Conservation (phyloP, 30 jellyfish, hydroid and myxozoan species). For the Cassiopea andromeda region DNA sequence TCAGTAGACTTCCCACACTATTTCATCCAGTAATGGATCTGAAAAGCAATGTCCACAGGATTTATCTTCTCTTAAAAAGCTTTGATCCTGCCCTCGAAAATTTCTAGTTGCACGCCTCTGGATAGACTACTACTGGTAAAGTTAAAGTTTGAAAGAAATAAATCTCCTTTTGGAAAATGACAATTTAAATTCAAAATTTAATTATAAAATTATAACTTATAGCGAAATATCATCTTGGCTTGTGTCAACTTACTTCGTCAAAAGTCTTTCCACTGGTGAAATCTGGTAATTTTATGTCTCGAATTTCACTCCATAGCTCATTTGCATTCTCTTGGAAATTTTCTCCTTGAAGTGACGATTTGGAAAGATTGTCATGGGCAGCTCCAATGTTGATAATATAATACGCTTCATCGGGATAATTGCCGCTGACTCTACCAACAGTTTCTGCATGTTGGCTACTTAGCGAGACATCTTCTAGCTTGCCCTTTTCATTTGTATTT, state of each 20-base stretch:
- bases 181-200: too few relatives aligned
- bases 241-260: conserved; percentile 1
- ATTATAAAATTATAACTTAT: too few relatives aligned
- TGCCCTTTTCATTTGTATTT: conserved; percentile 12
- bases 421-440: conserved; percentile 27
- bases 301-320: conserved; percentile 25
- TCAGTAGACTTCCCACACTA: too few relatives aligned
- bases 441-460: not conserved
- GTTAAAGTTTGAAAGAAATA: too few relatives aligned
- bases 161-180: too few relatives aligned
- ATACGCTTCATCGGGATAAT: conserved; percentile 17
- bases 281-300: conserved; percentile 23
- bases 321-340: conserved; percentile 25
- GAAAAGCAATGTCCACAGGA: too few relatives aligned
- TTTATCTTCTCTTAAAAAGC: too few relatives aligned
- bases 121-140: too few relatives aligned
- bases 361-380: not conserved
- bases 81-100: too few relatives aligned
- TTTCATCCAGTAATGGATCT: too few relatives aligned
- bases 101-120: too few relatives aligned
- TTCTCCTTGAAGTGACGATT: not conserved
- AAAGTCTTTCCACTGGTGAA: conserved; percentile 23
- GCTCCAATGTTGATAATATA: conserved; percentile 1
- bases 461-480: conserved; percentile 29
- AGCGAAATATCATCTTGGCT: too few relatives aligned